Conservation (phyloP, 2,113 vertebrate species). For the Seriola aureovittata region DNA sequence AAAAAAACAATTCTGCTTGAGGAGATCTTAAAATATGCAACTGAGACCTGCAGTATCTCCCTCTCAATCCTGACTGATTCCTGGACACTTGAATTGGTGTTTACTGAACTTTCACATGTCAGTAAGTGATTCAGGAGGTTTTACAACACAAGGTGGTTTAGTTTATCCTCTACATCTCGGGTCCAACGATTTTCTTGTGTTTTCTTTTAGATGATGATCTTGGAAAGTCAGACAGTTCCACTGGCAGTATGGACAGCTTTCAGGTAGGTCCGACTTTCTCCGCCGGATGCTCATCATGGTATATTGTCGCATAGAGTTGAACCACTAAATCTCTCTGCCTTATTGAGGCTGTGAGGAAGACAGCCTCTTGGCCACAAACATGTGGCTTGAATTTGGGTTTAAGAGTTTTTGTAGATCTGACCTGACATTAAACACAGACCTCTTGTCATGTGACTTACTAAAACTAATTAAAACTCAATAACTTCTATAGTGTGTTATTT, state of each 20-base stretch:
- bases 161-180: background rate
- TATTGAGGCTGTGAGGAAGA: background rate
- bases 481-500: background rate
- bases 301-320: conserved; percentile 5
- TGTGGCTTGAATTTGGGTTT: conserved; percentile 48
- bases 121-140: conserved; percentile 36
- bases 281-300: background rate
- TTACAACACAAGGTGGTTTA: conserved; percentile 16
- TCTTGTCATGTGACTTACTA: conserved; percentile 1
- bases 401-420: conserved; percentile 25
- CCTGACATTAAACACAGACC: conserved; percentile 10
- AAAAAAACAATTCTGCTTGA: conserved; percentile 9
- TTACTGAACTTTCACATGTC: conserved; percentile 59
- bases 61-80: conserved; percentile 41
- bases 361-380: conserved; percentile 31
- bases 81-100: conserved; percentile 51
- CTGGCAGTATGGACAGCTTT: conserved; percentile 94
- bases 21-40: conserved; percentile 32
- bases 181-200: conserved; percentile 44
- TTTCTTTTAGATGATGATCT: conserved; percentile 92
- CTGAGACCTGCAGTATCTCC: conserved; percentile 28
- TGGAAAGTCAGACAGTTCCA: conserved; percentile 92
- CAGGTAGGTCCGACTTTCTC: conserved; percentile 84
- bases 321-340: conserved; percentile 9
- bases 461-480: background rate